These are phyloP conservation scores for Biston betularia DNA, from an alignment of 2,888 invertebrate genomes.

Conservation along the genomic window DNA sequence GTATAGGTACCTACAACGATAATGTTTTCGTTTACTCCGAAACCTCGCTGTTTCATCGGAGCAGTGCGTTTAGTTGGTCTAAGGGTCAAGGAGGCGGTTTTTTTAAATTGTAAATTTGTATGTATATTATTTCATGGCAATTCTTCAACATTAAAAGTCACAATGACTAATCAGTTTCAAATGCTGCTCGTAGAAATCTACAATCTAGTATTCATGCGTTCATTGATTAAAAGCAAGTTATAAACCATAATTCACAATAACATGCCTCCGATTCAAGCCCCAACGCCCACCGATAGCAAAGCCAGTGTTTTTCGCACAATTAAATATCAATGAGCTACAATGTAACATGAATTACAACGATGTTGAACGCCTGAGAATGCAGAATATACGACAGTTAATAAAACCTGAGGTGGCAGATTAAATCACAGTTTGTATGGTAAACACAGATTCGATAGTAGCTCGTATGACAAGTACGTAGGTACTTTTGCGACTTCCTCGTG, in stretches of 20 bases:
- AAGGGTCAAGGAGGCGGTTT: too few relatives aligned
- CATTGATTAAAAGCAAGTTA: constrained; percentile 32
- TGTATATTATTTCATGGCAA: too few relatives aligned
- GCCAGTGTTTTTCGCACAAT: constrained; percentile 66
- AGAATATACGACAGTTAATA: constrained; percentile 21
- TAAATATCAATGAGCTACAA: constrained; percentile 77
- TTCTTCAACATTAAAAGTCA: neutral
- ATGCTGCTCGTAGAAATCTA: constrained; percentile 7
- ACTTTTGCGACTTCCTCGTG: constrained; percentile 55
- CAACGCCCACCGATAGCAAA: constrained; percentile 35
- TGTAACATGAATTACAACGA: constrained; percentile 63
- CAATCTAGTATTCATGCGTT: constrained; percentile 7
- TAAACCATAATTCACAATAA: constrained; percentile 31
- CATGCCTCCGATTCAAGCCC: constrained; percentile 29
- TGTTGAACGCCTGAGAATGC: constrained; percentile 40
- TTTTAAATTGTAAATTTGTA: too few relatives aligned
- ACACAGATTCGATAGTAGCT: constrained; percentile 8
- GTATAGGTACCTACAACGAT: too few relatives aligned
- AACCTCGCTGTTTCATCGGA: too few relatives aligned
- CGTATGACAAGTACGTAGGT: constrained; percentile 6
- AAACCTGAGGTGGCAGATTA: neutral
- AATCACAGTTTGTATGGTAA: constrained; percentile 11
- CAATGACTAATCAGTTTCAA: neutral
- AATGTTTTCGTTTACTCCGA: too few relatives aligned
- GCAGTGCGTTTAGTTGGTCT: too few relatives aligned